These are phyloP conservation scores for Caenorhabditis remanei DNA, from an alignment of 1,140 invertebrate genomes.

Conservation along the genomic window DNA sequence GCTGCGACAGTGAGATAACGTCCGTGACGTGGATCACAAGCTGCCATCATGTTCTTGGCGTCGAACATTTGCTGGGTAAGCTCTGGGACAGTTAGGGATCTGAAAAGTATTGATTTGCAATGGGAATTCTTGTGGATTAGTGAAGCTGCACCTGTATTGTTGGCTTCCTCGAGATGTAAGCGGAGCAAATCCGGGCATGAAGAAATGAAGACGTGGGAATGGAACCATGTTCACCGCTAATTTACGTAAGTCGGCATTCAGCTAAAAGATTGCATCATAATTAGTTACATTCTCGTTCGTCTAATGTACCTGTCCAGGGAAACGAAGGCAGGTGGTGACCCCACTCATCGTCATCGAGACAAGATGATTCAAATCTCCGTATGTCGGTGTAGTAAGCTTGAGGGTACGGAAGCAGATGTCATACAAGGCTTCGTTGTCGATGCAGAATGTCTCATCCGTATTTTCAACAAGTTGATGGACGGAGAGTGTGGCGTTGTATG, in stretches of 20 bases:
- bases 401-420: conserved; percentile 87
- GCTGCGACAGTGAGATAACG: conserved; percentile 93
- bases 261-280: conserved; percentile 68
- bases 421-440: conserved; percentile 88
- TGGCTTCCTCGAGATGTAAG: conserved; percentile 84
- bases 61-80: conserved; percentile 90
- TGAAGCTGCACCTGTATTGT: conserved; percentile 81
- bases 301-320: conserved; percentile 78
- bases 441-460: conserved; percentile 86
- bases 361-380: conserved; percentile 86
- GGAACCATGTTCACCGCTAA: conserved; percentile 96
- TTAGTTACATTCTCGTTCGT: not conserved
- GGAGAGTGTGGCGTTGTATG: conserved; percentile 85
- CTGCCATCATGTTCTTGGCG: conserved; percentile 89
- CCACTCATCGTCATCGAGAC: conserved; percentile 88
- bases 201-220: conserved; percentile 93
- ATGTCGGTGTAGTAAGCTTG: conserved; percentile 86
- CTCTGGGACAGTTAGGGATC: conserved; percentile 88
- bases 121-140: not conserved
- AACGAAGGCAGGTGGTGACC: conserved; percentile 83
- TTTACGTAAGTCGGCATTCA: conserved; percentile 89
- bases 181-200: conserved; percentile 94
- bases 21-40: conserved; percentile 88
- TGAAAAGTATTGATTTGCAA: conserved; percentile 80
- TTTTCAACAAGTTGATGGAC: conserved; percentile 85